Base-by-base conservation (phyloP, 2,797 vertebrate genomes). In the Numenius phaeopus region DNA sequence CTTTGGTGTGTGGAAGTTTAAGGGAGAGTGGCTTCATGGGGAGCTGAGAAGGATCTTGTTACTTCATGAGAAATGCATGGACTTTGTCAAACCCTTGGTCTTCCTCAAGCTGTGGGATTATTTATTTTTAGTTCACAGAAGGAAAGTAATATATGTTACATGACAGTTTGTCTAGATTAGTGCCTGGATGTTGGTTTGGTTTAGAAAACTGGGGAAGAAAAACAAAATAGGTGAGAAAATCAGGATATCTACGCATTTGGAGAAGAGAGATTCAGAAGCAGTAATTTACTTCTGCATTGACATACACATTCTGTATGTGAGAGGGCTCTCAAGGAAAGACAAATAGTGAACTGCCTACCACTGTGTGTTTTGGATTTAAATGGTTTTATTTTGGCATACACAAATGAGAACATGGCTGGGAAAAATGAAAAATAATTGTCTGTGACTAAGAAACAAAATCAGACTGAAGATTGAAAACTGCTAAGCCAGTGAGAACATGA, bases 381-480 rank as follows among this genome's bases (percentile, higher is more conserved):
- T 42, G 46, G 19, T 83, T 96, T 86, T 55, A 17, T 95, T 94
- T 91, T 73, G n/a, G 18, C 54, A 16, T 26, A 62, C 46, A 83
- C 15, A 54, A 86, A 47, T 58, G 65, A 87, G 27, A 96, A 83
- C n/a, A 49, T 40, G 30, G 32, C 76, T 88, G 42, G 24, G 27
- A 34, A 70, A 85, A 95, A 47, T 67, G 52, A 86, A 77, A 52
- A 52, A 73, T 32, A 91, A 50, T 14, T 80, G 47, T 10, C 30
- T 80, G 55, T 89, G 62, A 47, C 67, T 83, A 75, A 69, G 83
- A 91, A 91, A 81, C 72, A 50, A 94, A 95, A 94, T 85, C 20
- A 92, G 54, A 46, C 16, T 40, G 37, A 88, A 88, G 50, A 58
- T 0, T 78, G 94, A 69, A 94, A 97, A 95, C 88, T 52, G 40